Base-by-base conservation (phyloP, 2,888 invertebrate genomes). In the Antheraea yamamai region DNA sequence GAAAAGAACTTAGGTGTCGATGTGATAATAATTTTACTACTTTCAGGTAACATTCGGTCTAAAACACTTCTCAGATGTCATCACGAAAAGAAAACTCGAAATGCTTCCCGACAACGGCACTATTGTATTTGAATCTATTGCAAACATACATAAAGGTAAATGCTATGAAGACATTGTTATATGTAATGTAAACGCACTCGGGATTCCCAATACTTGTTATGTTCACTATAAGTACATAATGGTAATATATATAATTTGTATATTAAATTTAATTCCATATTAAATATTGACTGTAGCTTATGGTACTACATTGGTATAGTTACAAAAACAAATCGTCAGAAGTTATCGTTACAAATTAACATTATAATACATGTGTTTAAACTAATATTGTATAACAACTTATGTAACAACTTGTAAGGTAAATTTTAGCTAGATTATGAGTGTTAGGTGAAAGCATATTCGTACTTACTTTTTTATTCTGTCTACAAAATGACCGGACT, bases 71-170 rank as follows among this genome's bases (percentile, higher is more conserved):
- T 96, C 97, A 84, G 98, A 98, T 95, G 98, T 98, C 78, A 98
- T 99, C 81, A 96, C 97, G 78, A 98, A 98, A 93, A 97, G 98
- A 91, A 98, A 98, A 92, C 95, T 98, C 86, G 98, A 98, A 95
- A 98, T 99, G 96, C 95, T 99, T 83, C 98, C 98, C 4, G 98
- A 98, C 79, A 98, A 98, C 91, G 98, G 98, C 79, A 98, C 98
- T 73, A 97, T 99, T 85, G 98, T 99, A 79, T 96, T 99, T 89
- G 99, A 99, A 92, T 98, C 97, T 75, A 97, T 99, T 81, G 97
- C 98, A 88, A 97, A 97, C 88, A 98, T 98, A 91, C 97, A 98
- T 92, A 96, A 97, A 92, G 95, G 96, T 96, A 75, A 47, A 30
- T 30, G 18, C 12, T 30, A 3, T 66, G 58, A 61, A n/a, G 20